These are phyloP conservation scores for Rhinichthys klamathensis DNA, from an alignment of 2,113 vertebrate genomes.

Conservation along the genomic window DNA sequence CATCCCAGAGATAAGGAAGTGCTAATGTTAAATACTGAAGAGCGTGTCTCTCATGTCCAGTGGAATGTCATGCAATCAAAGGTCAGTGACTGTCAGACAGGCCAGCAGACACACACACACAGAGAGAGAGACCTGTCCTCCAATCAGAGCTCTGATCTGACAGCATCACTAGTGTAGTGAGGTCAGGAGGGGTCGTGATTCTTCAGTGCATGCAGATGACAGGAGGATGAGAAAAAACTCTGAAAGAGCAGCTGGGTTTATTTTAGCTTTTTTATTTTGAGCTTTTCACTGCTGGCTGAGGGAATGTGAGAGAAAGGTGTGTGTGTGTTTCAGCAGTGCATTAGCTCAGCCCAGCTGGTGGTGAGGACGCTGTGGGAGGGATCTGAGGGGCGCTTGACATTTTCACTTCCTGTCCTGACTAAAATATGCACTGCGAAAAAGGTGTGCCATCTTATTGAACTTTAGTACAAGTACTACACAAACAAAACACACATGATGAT, in stretches of 20 bases:
- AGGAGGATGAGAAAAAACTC: background rate
- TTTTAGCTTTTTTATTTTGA: slow-evolving; percentile 27
- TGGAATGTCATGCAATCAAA: slow-evolving; percentile 8
- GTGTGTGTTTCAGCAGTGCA: background rate
- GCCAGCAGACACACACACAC: background rate
- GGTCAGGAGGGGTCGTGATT: slow-evolving; percentile 18
- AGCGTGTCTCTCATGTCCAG: slow-evolving; percentile 27
- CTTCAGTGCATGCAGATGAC: slow-evolving; percentile 12
- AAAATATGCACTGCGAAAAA: slow-evolving; percentile 9
- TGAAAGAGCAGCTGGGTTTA: background rate
- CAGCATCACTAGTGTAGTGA: background rate
- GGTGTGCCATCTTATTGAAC: background rate
- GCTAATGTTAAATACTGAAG: slow-evolving; percentile 10
- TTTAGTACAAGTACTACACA: background rate
- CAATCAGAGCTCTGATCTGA: slow-evolving; percentile 23
- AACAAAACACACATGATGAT: background rate
- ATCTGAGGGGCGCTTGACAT: slow-evolving; percentile 1
- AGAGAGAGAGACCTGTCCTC: background rate
- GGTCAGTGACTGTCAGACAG: slow-evolving; percentile 22
- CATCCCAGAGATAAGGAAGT: background rate
- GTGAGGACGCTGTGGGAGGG: background rate
- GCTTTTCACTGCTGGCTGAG: slow-evolving; percentile 25
- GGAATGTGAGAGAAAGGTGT: background rate
- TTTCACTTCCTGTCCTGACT: slow-evolving; percentile 26
- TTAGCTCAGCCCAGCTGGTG: slow-evolving; percentile 12